Conservation (phyloP, 2,888 invertebrate genomes). For the Oeneis ivallda region DNA sequence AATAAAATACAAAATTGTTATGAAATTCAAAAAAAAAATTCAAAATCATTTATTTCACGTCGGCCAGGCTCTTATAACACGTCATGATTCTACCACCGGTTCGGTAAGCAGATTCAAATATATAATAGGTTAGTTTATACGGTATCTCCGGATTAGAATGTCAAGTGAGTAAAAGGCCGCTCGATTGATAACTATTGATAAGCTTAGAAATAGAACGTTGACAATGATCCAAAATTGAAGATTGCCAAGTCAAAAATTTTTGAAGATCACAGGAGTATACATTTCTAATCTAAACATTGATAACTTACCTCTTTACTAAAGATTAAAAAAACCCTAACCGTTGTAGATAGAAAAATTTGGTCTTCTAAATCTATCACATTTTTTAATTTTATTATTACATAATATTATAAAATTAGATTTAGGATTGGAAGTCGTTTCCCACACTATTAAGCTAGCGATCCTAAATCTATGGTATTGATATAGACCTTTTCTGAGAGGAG, state of each 20-base stretch:
- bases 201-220: constrained; percentile 14
- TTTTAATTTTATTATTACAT: no score
- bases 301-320: background rate
- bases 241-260: background rate
- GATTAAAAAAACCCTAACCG: background rate
- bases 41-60: no score
- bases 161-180: constrained; percentile 3
- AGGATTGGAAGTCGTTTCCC: no score
- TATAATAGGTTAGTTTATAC: background rate
- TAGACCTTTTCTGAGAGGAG: no score
- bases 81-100: no score
- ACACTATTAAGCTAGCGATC: no score
- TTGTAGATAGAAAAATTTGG: background rate
- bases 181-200: constrained; percentile 11
- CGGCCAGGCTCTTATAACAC: no score
- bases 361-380: no score
- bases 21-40: no score
- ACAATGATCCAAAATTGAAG: background rate
- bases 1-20: background rate
- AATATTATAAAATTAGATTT: no score
- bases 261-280: background rate
- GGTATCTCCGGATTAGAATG: constrained; percentile 1
- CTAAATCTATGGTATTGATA: no score
- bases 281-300: constrained; percentile 7
- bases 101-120: no score